phyloP scores from a whole-genome alignment of 2,797 vertebrate species.

The Delichon dasypus region DNA sequence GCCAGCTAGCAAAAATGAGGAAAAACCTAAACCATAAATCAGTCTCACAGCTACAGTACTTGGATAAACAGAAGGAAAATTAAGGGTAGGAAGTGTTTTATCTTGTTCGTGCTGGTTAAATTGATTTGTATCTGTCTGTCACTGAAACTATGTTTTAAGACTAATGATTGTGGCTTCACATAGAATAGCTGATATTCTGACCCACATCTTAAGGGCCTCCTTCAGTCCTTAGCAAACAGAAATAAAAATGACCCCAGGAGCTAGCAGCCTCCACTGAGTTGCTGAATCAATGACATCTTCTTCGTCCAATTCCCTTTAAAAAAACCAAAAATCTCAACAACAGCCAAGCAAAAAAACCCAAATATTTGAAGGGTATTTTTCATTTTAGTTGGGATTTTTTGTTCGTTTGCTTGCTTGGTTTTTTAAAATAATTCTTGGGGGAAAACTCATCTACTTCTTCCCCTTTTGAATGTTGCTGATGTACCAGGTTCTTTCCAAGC shows the following conservation, averaged over 20 bases:
- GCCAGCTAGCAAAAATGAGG: not conserved
- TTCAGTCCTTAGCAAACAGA: constrained; percentile 79
- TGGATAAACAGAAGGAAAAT: constrained; percentile 19
- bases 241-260: constrained; percentile 82
- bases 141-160: constrained; percentile 60
- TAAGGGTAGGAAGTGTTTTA: not conserved
- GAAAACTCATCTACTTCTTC: constrained; percentile 32
- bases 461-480: constrained; percentile 54
- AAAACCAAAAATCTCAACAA: not conserved
- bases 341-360: not conserved
- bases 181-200: constrained; percentile 69
- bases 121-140: constrained; percentile 39
- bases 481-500: constrained; percentile 56
- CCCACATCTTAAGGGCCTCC: constrained; percentile 68
- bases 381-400: not conserved
- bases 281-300: constrained; percentile 76
- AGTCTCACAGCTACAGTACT: not conserved
- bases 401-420: not conserved
- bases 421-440: constrained; percentile 45
- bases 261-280: constrained; percentile 73
- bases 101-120: not conserved
- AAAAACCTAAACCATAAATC: not conserved
- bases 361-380: not conserved
- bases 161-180: constrained; percentile 42
- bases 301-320: not conserved